Percentiles rank a stretch among this genome's conserved stretches.
These are phyloP conservation scores for Antechinus flavipes DNA, from an alignment of 2,113 vertebrate species.

Conservation along the genomic window DNA sequence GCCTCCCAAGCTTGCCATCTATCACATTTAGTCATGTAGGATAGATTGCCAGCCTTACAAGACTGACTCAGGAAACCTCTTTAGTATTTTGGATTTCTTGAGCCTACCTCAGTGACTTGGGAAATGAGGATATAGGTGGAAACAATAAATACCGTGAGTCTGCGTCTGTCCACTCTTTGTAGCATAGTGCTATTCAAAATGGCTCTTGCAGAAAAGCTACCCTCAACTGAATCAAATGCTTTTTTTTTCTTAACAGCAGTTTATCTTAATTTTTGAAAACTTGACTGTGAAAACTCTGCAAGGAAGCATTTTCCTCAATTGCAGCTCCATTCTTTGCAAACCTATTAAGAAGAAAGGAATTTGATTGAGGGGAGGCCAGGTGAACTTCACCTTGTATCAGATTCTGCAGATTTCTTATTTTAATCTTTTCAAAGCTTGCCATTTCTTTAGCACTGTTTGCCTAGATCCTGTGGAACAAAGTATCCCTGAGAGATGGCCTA, in stretches of 20 bases:
- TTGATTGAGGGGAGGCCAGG: neutral
- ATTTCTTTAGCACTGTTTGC: neutral
- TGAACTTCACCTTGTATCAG: neutral
- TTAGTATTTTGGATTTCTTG: neutral
- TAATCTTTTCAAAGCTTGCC: neutral
- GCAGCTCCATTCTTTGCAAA: neutral
- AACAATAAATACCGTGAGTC: neutral
- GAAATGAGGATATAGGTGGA: neutral
- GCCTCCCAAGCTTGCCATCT: neutral
- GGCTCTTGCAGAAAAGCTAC: neutral
- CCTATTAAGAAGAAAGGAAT: neutral
- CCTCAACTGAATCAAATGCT: neutral
- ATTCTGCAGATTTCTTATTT: fast-evolving
- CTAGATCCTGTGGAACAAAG: neutral
- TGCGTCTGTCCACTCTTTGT: neutral
- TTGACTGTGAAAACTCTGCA: neutral
- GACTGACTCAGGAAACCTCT: neutral
- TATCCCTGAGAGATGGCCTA: neutral
- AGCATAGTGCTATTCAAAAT: neutral
- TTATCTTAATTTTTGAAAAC: neutral
- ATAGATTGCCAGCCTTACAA: neutral
- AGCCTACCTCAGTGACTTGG: neutral
- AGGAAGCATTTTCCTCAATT: constrained; percentile 8
- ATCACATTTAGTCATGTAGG: neutral
- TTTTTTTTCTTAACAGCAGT: neutral